Conservation (phyloP, 2,797 vertebrate species). For the Scyliorhinus canicula region DNA sequence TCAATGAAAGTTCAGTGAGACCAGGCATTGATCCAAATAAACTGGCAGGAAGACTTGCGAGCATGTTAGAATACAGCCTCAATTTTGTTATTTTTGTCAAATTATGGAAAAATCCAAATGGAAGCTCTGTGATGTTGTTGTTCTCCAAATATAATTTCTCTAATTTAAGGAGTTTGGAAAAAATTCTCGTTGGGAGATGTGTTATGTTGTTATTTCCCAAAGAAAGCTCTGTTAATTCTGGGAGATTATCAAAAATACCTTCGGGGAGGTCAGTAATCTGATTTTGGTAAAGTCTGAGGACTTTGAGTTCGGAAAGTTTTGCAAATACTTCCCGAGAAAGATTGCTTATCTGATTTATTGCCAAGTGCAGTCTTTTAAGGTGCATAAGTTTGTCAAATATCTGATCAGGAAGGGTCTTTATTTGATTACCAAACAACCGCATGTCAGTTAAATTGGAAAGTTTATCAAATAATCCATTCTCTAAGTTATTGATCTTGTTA, state of each 20-base stretch:
- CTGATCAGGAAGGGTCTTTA: conserved; percentile 60
- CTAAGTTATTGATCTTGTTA: conserved; percentile 55
- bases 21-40: conserved; percentile 57
- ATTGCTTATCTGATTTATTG: conserved; percentile 57
- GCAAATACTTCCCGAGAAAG: conserved; percentile 56
- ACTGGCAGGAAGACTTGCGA: conserved; percentile 53
- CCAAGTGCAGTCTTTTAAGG: conserved; percentile 57
- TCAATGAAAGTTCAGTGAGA: conserved; percentile 54
- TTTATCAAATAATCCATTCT: conserved; percentile 62
- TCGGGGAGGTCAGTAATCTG: conserved; percentile 57
- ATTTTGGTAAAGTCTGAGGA: conserved; percentile 64
- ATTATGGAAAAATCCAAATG: conserved; percentile 55
- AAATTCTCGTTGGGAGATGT: conserved; percentile 52
- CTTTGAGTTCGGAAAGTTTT: conserved; percentile 53
- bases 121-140: conserved; percentile 61
- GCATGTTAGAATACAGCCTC: conserved; percentile 55
- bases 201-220: conserved; percentile 57
- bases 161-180: conserved; percentile 60
- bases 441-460: conserved; percentile 53
- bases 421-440: conserved; percentile 57
- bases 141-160: conserved; percentile 56
- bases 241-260: conserved; percentile 56
- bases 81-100: conserved; percentile 57
- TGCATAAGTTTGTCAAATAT: conserved; percentile 63
- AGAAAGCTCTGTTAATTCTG: conserved; percentile 56